Percentiles rank a stretch among this genome's conserved stretches.
phyloP scores from a whole-genome alignment of 2,113 vertebrate genomes.

The Oreochromis niloticus region DNA sequence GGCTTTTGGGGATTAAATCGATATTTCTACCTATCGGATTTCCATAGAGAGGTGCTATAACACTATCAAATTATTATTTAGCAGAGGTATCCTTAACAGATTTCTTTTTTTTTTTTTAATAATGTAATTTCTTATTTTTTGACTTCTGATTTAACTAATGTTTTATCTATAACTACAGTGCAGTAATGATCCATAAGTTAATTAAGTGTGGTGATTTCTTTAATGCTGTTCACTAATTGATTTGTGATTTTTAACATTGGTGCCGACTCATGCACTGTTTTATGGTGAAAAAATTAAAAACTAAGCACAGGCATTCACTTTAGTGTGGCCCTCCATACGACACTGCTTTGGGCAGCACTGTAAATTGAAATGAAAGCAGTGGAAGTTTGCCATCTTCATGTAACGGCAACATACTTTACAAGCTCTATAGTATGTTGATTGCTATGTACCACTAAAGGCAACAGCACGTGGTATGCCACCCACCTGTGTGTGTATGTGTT shows the following conservation, averaged over 20 bases:
- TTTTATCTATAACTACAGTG: conserved; percentile 3
- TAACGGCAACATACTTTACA: conserved; percentile 1
- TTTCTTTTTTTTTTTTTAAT: background rate
- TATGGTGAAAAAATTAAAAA: background rate
- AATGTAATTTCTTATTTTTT: background rate
- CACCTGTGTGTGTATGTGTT: background rate
- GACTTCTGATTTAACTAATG: background rate
- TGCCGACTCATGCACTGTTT: background rate
- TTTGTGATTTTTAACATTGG: background rate
- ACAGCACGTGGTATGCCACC: conserved; percentile 3
- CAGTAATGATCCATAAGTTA: conserved; percentile 46
- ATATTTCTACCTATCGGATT: conserved; percentile 20
- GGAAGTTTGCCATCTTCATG: background rate
- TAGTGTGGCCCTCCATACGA: background rate
- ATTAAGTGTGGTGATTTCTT: background rate
- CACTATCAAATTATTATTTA: conserved; percentile 69
- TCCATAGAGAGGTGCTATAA: conserved; percentile 37
- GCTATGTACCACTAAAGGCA: conserved; percentile 37
- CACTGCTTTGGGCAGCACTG: background rate
- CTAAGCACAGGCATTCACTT: background rate
- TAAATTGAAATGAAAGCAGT: background rate
- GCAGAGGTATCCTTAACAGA: background rate
- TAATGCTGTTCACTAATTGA: background rate
- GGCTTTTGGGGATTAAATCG: conserved; percentile 38
- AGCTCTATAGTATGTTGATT: conserved; percentile 21